Base-by-base conservation (phyloP, 2,797 vertebrate genomes). In the Eutrigla gurnardus region DNA sequence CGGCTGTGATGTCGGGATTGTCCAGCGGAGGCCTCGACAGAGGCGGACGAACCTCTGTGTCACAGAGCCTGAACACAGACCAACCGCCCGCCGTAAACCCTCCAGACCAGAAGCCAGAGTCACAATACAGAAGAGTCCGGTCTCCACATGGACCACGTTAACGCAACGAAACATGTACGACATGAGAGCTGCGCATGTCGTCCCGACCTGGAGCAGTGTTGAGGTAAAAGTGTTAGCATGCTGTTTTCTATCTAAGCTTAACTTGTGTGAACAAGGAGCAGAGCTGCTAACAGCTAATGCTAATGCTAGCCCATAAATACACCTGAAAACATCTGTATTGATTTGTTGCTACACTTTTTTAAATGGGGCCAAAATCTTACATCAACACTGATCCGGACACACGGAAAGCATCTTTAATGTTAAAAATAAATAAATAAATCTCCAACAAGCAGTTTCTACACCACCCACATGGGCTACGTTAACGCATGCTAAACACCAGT, bases 11-110 rank as follows among this genome's bases (percentile, higher is more conserved):
- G 25, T 25, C 18, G 0, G 35, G 72, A 39, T 45, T 3, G 1
- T 65, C 35, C 46, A 3, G 66, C 15, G 5, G 2, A 25, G 89
- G 86, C 87, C 87, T 91, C 89, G 89, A 77, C 86, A 65, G 86
- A 78, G 49, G 78, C 6, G 2, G 9, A 1, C 0, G 2, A 3
- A 17, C 64, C 70, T 77, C 80, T n/a, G 70, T 70, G 75, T 90
- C 88, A 89, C 82, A 84, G 83, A 82, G 83, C 85, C 78, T 61
- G 45, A 18, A 40, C 66, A 7, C 32, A 0, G 49, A 73, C 52
- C 0, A 45, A 12, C 43, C 60, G 45, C 43, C 39, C 63, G 60
- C 49, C 57, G 37, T 9, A 42, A 74, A 65, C 5, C 45, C 36
- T 11, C 39, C 14, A 25, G 8, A 4, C n/a, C 52, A 13, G 2